Evolutionary conservation across 1,140 invertebrate species (phyloP), one percentile per base, ranked within the genome.

Genomic region (Drosophila prosaltans): DNA sequence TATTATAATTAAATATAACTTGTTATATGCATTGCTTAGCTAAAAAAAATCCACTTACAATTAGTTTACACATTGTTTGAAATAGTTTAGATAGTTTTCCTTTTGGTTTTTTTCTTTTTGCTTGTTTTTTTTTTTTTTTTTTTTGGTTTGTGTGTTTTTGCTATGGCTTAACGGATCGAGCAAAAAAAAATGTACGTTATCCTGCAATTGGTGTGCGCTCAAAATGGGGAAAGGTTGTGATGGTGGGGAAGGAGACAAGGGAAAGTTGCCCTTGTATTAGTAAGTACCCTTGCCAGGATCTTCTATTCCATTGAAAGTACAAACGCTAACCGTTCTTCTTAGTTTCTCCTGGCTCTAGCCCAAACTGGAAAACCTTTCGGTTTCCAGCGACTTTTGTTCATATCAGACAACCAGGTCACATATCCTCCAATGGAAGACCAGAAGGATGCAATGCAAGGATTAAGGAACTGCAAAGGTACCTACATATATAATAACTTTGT

Each of bases 1-100:
- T 78, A 81, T 86, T 83, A 83, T 72, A 76, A 82, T 88, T 88
- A 76, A 82, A 82, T 86, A 70, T 86, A 86, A 86, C 83, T 86
- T 54, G 72, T 80, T 88, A 77, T 51, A 88, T 74, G 83, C 76
- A 86, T 86, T 86, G 80, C 80, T 88, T 88, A 86, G 83, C 83
- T 86, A 86, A 86, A 86, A 86, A 86, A 86, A 86, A 86, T 83
- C 70, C 57, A 73, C 83, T 86, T 86, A 86, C 54, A 88, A 69
- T 83, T 86, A 86, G 80, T 88, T 88, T 72, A 88, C 83, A 86
- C 83, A 88, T 74, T 63, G 57, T 82, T 82, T 83, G 65, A 83
- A 80, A 80, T 86, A 88, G 69, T 69, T 69, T 71, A 59, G 55
- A 82, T 73, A 76, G 62, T 68, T 69, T 67, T 51, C 36, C 71